Base-by-base conservation (phyloP, 2,797 vertebrate genomes). In the Sparus aurata region DNA sequence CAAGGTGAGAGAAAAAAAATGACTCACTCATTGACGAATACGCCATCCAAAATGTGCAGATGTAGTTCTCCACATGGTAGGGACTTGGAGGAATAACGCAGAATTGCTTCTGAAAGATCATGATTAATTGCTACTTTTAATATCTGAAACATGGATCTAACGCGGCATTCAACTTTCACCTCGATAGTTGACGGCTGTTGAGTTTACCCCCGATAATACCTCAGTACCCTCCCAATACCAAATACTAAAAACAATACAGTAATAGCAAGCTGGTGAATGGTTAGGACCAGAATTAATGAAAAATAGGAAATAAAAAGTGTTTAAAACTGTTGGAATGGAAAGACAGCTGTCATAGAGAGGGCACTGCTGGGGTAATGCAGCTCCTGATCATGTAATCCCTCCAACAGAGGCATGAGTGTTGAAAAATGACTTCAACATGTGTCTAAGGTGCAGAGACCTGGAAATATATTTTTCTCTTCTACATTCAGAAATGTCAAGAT, bases 1-100 rank as follows among this genome's bases (percentile, higher is more conserved):
- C 15, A n/a, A 46, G 17, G 12, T 11, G 34, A n/a, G 43, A 22
- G 62, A 73, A 77, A 81, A 74, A 81, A 74, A 77, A 61, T 15
- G 11, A 45, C 49, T 20, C 0, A 27, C 50, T 59, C 3, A n/a
- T 62, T 55, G n/a, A 54, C 25, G 8, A 41, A 69, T 47, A 15
- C 49, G 53, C 0, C 5, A 52, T 17, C 3, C 11, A 46, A 34
- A 70, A 49, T 69, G 6, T 7, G 23, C 13, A 25, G 0, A 22
- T 4, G 12, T 18, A 12, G 20, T 50, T 12, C 17, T 45, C 12
- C 5, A 53, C 54, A 18, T 9, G 23, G 27, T 18, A n/a, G 13
- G 12, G 41, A 18, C 11, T 18, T 38, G 38, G 10, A 38, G 38
- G 38, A 38, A 38, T 38, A 38, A 4, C 46, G 45, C 13, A 12